phyloP scores from a whole-genome alignment of 2,113 vertebrate species.

The Candoia aspera region DNA sequence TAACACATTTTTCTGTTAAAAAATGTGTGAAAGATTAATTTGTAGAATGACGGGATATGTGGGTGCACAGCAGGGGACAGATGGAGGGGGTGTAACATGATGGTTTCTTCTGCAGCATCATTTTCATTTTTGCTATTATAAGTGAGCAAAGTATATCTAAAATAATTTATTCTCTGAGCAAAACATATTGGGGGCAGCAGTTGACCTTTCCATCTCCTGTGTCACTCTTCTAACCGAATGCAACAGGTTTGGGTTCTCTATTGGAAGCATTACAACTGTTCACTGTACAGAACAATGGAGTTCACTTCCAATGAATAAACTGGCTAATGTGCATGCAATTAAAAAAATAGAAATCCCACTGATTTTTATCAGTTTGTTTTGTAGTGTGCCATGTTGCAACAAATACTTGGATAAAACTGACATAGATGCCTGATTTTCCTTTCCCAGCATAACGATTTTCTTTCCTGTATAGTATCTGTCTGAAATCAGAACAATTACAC shows the following conservation, averaged over 20 bases:
- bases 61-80: slow-evolving; percentile 80
- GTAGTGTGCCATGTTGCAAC: background rate
- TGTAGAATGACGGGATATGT: slow-evolving; percentile 81
- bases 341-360: background rate
- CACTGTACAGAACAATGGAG: slow-evolving; percentile 12
- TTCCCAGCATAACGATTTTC: slow-evolving; percentile 15
- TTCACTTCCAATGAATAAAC: slow-evolving; percentile 44
- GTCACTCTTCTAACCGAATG: background rate
- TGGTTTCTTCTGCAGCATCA: slow-evolving; percentile 80
- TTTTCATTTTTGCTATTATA: slow-evolving; percentile 77
- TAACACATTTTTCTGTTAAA: slow-evolving; percentile 83
- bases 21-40: slow-evolving; percentile 87
- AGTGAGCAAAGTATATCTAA: slow-evolving; percentile 75
- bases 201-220: slow-evolving; percentile 42
- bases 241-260: slow-evolving; percentile 32
- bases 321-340: background rate
- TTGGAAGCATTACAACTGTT: slow-evolving; percentile 37
- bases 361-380: background rate
- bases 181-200: slow-evolving; percentile 55
- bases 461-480: background rate
- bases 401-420: background rate
- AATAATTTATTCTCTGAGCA: slow-evolving; percentile 65
- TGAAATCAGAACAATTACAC: background rate
- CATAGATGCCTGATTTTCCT: slow-evolving; percentile 32
- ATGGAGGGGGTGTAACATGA: slow-evolving; percentile 82